Conservation (phyloP, 2,797 vertebrate species). For the Channa striata region DNA sequence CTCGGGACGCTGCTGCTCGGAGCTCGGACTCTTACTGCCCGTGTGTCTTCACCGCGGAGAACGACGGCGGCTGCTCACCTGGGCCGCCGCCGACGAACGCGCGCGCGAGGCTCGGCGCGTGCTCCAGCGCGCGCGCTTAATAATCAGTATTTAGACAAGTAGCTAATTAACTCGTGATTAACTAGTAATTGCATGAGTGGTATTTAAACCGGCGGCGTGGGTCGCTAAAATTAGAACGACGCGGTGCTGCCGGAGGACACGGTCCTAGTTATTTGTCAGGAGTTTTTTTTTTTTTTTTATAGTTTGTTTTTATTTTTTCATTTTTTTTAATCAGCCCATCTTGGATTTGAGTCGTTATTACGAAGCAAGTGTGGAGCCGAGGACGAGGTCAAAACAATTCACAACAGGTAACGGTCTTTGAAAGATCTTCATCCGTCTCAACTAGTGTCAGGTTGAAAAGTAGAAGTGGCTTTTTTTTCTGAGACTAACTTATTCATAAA, state of each 20-base stretch:
- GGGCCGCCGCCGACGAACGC: conserved; percentile 25
- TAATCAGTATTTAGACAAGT: conserved; percentile 61
- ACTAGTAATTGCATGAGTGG: conserved; percentile 59
- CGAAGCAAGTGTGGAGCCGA: conserved; percentile 73
- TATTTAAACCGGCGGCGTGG: conserved; percentile 37
- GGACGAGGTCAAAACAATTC: conserved; percentile 57
- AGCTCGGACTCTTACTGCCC: too few relatives aligned
- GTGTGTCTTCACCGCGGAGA: not conserved
- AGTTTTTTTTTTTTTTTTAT: conserved; percentile 1
- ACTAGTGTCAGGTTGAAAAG: not conserved
- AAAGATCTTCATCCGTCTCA: not conserved
- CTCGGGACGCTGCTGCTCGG: conserved; percentile 18
- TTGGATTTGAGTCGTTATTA: conserved; percentile 61
- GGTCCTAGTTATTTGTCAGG: conserved; percentile 31
- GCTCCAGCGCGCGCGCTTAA: conserved; percentile 50
- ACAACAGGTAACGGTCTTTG: conserved; percentile 53
- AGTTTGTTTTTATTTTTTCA: not conserved
- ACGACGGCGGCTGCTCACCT: conserved; percentile 31
- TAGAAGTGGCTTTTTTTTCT: not conserved
- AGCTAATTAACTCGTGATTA: conserved; percentile 65
- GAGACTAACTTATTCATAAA: not conserved
- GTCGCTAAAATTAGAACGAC: conserved; percentile 49
- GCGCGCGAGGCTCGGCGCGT: conserved; percentile 56
- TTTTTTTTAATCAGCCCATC: conserved; percentile 44
- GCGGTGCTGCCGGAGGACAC: conserved; percentile 34